These are phyloP conservation scores for Hylaeus volcanicus DNA, from an alignment of 1,140 invertebrate genomes.

Conservation along the genomic window DNA sequence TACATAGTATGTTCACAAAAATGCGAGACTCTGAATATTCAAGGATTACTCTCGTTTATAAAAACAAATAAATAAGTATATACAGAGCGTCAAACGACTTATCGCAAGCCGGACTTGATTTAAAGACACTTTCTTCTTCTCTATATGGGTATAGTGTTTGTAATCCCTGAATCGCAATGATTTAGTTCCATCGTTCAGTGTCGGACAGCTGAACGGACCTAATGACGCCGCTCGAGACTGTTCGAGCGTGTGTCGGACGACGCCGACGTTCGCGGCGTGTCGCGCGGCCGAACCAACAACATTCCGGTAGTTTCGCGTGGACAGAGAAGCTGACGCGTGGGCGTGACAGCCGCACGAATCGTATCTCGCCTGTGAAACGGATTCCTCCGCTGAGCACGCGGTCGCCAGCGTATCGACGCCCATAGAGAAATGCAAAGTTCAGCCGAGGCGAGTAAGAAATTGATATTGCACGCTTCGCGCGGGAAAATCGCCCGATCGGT, in stretches of 20 bases:
- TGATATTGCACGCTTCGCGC: slow-evolving; percentile 21
- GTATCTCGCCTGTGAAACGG: slow-evolving; percentile 36
- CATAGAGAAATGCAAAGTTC: not conserved
- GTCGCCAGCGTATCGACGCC: slow-evolving; percentile 10
- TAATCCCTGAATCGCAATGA: too few species aligned
- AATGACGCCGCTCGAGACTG: not conserved
- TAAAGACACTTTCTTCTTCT: too few species aligned
- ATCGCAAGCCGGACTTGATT: too few species aligned
- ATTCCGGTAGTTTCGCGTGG: slow-evolving; percentile 42
- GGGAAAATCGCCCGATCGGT: not conserved
- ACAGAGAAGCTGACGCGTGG: slow-evolving; percentile 26
- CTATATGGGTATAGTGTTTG: too few species aligned
- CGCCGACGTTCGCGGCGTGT: not conserved
- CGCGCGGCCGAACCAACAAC: not conserved
- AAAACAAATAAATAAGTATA: too few species aligned
- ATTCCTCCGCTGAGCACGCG: slow-evolving; percentile 34
- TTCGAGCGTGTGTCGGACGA: not conserved
- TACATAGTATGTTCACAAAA: too few species aligned
- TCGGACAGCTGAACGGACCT: not conserved
- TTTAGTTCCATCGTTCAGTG: not conserved
- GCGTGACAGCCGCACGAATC: slow-evolving; percentile 42
- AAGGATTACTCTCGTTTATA: too few species aligned
- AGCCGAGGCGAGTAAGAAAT: slow-evolving; percentile 7
- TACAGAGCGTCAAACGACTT: too few species aligned
- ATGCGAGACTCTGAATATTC: too few species aligned